phyloP scores from a whole-genome alignment of 1,140 invertebrate species.

The Lasioglossum albipes region DNA sequence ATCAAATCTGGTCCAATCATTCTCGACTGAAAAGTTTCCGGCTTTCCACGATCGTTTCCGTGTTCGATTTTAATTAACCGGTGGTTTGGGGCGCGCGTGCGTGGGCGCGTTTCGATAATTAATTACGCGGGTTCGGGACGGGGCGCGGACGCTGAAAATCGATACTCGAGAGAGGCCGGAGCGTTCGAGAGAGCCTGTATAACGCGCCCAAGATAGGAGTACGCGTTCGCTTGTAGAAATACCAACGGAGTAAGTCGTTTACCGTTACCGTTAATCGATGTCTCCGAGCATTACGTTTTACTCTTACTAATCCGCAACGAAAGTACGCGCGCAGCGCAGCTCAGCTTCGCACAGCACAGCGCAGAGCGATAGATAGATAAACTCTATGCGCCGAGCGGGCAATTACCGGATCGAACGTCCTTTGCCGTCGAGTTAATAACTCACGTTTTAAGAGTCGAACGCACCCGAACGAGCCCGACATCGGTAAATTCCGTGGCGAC shows the following conservation, averaged over 20 bases:
- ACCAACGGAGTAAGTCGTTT: conserved; percentile 66
- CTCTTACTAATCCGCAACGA: conserved; percentile 74
- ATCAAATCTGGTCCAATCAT: too few relatives aligned
- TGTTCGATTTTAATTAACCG: conserved; percentile 44
- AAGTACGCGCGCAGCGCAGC: conserved; percentile 63
- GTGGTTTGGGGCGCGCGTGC: neutral
- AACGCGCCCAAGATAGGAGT: neutral
- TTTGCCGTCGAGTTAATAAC: conserved; percentile 54
- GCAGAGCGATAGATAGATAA: neutral
- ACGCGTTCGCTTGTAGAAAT: conserved; percentile 40
- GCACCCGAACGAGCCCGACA: too few relatives aligned
- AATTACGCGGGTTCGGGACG: conserved; percentile 36
- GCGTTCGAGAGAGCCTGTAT: neutral
- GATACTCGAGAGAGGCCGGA: conserved; percentile 8
- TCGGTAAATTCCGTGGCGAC: too few relatives aligned
- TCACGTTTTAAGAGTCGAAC: neutral
- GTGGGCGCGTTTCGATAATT: conserved; percentile 52
- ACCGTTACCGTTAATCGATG: conserved; percentile 75
- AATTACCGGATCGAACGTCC: conserved; percentile 49
- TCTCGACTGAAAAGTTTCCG: neutral
- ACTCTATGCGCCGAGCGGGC: conserved; percentile 50
- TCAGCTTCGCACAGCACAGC: conserved; percentile 49
- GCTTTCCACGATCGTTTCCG: conserved; percentile 34
- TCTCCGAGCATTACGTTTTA: conserved; percentile 71
- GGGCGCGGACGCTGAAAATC: conserved; percentile 45